These are phyloP conservation scores for Synergus itoensis DNA, from an alignment of 2,888 invertebrate species.

Conservation along the genomic window DNA sequence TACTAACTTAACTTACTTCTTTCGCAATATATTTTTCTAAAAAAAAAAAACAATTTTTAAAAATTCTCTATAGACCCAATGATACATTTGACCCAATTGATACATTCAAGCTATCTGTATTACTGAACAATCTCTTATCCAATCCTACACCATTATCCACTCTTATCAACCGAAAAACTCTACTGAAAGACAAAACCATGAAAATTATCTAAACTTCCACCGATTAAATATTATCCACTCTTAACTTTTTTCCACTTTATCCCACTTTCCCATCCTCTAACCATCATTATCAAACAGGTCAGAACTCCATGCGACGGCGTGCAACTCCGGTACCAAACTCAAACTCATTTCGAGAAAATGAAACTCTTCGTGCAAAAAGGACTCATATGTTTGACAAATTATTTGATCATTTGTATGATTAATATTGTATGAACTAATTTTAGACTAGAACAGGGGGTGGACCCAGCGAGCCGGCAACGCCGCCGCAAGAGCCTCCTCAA, in stretches of 20 bases:
- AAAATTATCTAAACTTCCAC: neutral
- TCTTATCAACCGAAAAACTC: neutral
- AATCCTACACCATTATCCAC: neutral
- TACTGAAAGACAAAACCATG: slow-evolving; percentile 13
- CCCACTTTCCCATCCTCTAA: slow-evolving; percentile 43
- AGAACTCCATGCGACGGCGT: slow-evolving; percentile 11
- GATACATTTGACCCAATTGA: no score
- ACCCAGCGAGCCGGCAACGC: neutral
- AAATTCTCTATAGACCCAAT: neutral
- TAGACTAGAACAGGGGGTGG: neutral
- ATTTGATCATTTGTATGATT: no score
- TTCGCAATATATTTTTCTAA: no score
- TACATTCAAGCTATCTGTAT: no score
- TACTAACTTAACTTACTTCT: neutral
- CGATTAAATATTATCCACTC: slow-evolving; percentile 8
- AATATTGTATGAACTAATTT: neutral
- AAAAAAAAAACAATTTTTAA: neutral
- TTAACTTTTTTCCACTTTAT: slow-evolving; percentile 44
- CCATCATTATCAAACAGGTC: slow-evolving; percentile 32
- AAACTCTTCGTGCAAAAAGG: neutral
- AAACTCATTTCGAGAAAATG: neutral
- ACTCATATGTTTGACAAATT: neutral
- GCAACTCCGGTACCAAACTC: slow-evolving; percentile 1
- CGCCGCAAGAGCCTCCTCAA: slow-evolving; percentile 14
- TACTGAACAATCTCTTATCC: neutral